These are phyloP conservation scores for Salmo trutta DNA, from an alignment of 2,797 vertebrate genomes.

Conservation along the genomic window DNA sequence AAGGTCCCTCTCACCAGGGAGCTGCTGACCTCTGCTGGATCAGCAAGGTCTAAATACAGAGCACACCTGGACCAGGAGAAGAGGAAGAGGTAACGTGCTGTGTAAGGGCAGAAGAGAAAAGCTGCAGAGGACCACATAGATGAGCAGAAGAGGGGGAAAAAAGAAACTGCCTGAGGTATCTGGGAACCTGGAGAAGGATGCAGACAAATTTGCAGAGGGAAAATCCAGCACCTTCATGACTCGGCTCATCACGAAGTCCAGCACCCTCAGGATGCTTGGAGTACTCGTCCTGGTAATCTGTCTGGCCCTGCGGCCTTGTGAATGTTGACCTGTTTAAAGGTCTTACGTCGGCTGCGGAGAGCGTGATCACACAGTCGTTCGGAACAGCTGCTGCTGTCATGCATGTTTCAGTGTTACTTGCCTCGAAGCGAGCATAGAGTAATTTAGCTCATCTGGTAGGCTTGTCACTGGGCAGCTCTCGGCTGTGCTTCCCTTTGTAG, in stretches of 20 bases:
- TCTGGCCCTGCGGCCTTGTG: too few species aligned
- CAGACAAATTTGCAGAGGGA: conserved; percentile 18
- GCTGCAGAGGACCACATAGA: conserved; percentile 13
- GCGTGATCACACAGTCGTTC: too few species aligned
- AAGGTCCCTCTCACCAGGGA: conserved; percentile 22
- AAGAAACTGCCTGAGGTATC: conserved; percentile 11
- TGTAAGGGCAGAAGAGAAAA: conserved; percentile 16
- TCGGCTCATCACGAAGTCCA: neutral
- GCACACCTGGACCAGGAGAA: conserved; percentile 9
- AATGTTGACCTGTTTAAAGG: too few species aligned
- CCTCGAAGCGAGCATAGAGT: too few species aligned
- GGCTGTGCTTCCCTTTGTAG: too few species aligned
- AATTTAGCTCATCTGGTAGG: too few species aligned
- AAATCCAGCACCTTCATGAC: conserved; percentile 23
- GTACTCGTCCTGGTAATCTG: too few species aligned
- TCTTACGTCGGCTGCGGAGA: too few species aligned
- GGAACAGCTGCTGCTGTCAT: too few species aligned
- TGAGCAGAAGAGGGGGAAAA: conserved; percentile 4
- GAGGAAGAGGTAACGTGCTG: conserved; percentile 7
- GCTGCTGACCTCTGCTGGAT: conserved; percentile 13
- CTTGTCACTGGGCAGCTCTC: too few species aligned
- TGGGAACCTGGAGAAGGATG: conserved; percentile 18
- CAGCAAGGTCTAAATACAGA: conserved; percentile 22
- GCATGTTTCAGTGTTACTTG: too few species aligned
- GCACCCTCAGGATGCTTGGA: too few species aligned